Evolutionary conservation across 1,140 invertebrate species (phyloP), one percentile per base, ranked within the genome.

Genomic region (Panagrolaimus sp.): DNA sequence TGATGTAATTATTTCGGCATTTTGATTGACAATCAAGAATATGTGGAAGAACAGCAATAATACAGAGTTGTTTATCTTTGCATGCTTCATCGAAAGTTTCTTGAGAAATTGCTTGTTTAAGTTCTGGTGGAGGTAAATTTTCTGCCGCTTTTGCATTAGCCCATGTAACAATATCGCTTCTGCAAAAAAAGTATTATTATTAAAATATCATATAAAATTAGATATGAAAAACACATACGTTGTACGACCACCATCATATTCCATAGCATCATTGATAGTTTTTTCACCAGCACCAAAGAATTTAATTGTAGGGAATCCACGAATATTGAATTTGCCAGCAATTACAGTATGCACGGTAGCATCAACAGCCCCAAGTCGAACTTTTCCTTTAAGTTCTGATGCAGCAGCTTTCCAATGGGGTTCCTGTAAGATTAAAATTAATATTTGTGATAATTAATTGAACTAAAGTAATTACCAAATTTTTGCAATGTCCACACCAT

Each of bases 291-390:
- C 86, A 1, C 89, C 86, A 86, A 98, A 98, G 82, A 90, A 89
- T 85, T 98, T 98, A 71, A 99, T 98, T 9, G 95, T 97, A 9
- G 96, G 96, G 85, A 94, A 98, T 0, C 96, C 95, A 77, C 90
- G 88, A 44, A 98, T 89, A 44, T 81, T 83, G 72, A 87, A 88
- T 82, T 84, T 83, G 53, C 77, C 82, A 9, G 86, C 91, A 85
- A 91, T 92, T 5, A 86, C 80, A 70, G 88, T 88, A 84, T 98
- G 85, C 0, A 91, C 91, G 11, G 96, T 98, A 0, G 96, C 95
- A 87, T 99, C 96, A 0, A 98, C 78, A 46, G 94, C 93, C 69
- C 94, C 96, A 20, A 99, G 82, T 87, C 86, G 90, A 85, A 92
- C 90, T 86, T 88, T 85, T 25, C 94, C 95, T 85, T 96, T 96